These are phyloP conservation scores for Lochmaea crataegi DNA, from an alignment of 2,888 invertebrate species.

Conservation along the genomic window DNA sequence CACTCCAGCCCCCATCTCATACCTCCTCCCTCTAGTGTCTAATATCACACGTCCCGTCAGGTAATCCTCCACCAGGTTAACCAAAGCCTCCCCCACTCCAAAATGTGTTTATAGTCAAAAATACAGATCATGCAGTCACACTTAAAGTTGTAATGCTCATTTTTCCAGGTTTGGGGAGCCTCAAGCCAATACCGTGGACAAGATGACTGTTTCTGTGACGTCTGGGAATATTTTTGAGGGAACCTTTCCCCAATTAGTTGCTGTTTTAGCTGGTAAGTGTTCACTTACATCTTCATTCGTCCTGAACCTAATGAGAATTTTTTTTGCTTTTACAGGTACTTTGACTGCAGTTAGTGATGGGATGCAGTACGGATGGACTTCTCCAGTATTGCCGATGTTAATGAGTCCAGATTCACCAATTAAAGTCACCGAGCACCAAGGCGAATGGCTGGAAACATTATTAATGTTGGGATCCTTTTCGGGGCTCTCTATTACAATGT, in stretches of 20 bases:
- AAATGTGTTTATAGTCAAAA: too few relatives aligned
- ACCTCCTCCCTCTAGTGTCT: too few relatives aligned
- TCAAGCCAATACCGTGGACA: background rate
- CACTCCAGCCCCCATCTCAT: too few relatives aligned
- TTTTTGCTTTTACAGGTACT: conserved; percentile 18
- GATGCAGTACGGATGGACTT: conserved; percentile 65
- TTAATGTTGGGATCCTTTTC: conserved; percentile 56
- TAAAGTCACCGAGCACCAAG: conserved; percentile 53
- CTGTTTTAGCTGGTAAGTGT: conserved; percentile 57
- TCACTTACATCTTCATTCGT: conserved; percentile 1
- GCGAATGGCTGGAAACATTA: conserved; percentile 56
- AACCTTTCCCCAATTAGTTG: conserved; percentile 58
- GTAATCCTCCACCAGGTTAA: too few relatives aligned
- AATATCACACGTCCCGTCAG: too few relatives aligned
- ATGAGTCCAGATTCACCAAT: conserved; percentile 54
- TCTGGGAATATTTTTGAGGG: conserved; percentile 54
- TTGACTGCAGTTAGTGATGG: conserved; percentile 55
- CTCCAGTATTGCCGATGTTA: conserved; percentile 57
- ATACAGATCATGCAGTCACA: background rate
- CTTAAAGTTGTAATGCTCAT: background rate
- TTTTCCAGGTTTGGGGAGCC: conserved; percentile 13
- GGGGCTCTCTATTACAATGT: conserved; percentile 60
- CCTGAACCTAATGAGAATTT: background rate
- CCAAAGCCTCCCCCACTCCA: too few relatives aligned
- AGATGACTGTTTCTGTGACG: conserved; percentile 49